Conservation (phyloP, 1,140 invertebrate species). For the Cydia fagiglandana region DNA sequence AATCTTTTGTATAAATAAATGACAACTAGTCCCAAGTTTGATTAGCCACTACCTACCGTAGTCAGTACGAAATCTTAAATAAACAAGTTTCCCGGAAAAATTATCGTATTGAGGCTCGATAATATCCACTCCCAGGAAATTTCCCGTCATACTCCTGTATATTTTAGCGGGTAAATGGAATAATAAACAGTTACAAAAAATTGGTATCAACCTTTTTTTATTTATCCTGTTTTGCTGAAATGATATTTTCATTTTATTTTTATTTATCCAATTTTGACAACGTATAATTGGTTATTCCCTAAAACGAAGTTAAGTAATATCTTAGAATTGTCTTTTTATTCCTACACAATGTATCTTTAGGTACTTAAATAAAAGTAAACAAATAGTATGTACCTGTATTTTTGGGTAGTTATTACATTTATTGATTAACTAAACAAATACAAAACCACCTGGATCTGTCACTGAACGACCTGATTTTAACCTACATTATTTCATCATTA, state of each 20-base stretch:
- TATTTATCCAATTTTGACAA: neutral
- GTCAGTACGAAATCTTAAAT: neutral
- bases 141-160: neutral
- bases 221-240: neutral
- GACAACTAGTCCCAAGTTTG: neutral
- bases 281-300: neutral
- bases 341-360: too few relatives aligned
- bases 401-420: too few relatives aligned
- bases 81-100: neutral
- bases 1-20: too few relatives aligned
- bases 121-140: neutral
- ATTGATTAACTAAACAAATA: too few relatives aligned
- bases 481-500: too few relatives aligned
- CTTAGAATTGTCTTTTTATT: neutral
- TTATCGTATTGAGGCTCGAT: neutral
- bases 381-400: too few relatives aligned
- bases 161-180: neutral
- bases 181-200: neutral
- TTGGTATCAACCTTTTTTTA: neutral
- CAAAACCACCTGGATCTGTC: too few relatives aligned
- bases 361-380: too few relatives aligned
- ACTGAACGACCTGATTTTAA: too few relatives aligned
- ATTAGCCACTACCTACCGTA: neutral
- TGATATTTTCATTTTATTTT: neutral
- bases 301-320: neutral